Evolutionary conservation across 1,140 invertebrate species (phyloP), one percentile per base, ranked within the genome.

Genomic region (Drosophila watanabei): DNA sequence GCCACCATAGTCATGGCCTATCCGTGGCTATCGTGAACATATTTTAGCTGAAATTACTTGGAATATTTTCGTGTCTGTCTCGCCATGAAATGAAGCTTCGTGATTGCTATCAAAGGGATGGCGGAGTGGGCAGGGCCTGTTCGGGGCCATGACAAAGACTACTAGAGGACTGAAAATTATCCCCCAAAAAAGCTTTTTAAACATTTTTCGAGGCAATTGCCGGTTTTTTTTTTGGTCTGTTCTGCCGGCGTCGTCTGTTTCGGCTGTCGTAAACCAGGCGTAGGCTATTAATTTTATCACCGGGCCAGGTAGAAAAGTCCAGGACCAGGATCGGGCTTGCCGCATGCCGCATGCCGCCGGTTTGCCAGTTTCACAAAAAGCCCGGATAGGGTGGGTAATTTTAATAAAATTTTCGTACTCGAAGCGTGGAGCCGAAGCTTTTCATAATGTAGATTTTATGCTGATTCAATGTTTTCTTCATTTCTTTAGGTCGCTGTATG

Each of bases 391-490:
- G 37, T 51, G 75, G 60, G 60, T 72, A 79, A 79, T 79, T 79
- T 79, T 79, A 79, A 79, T 79, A 79, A 72, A 79, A 79, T 79
- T 79, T 79, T 79, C 76, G 64, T 79, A 79, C 64, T 79, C 75
- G 75, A 79, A 71, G 75, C 75, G 76, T 79, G 58, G 64, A 78
- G 64, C 43, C 68, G 28, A 78, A 78, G 76, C 76, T 79, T 79
- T 80, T 80, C 68, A 80, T 80, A 80, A 80, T 80, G 78, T 80
- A 80, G 43, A 80, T 80, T 80, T 80, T 80, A 80, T 80, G 78
- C 78, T 80, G 78, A 80, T 80, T 80, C 78, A 80, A 80, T 80
- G 78, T 80, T 80, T 65, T 80, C 70, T 73, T 52, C 68, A 51
- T 52, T 73, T 60, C 46, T 78, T 39, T 75, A 39, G n/a, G 66